Evolutionary conservation across 2,888 invertebrate species (phyloP), one percentile per base, ranked within the genome.

Genomic region (Macaria liturata): DNA sequence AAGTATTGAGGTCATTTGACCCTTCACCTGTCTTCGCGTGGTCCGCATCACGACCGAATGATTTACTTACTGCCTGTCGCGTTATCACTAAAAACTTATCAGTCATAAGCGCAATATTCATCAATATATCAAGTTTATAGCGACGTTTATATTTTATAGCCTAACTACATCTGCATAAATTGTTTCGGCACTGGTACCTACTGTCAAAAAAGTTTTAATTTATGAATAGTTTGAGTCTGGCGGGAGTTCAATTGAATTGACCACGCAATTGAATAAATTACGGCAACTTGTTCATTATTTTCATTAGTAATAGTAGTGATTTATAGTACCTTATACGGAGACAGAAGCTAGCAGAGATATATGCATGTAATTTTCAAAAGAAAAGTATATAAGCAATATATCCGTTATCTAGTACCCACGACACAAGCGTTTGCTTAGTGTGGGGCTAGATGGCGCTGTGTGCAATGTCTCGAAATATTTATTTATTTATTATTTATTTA

Each of bases 101-200:
- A 66, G 37, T 62, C 51, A 65, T 66, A 66, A 64, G 67, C 61
- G 64, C 52, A 62, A 54, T 59, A 61, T 62, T 49, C 60, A 66
- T 61, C 62, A 68, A 68, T 71, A 62, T 68, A 69, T 75, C 63
- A 67, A 64, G 61, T 65, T 65, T 50, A 64, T 59, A 62, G 64
- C 49, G 57, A 49, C 62, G 55, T 60, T 57, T 57, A 62, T 56
- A 61, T 61, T 60, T 62, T 64, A 64, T 57, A 60, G 64, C 59
- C 59, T 51, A 57, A 57, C 50, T 55, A 31, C 45, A 55, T 65
- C 61, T 64, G 62, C 65, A 64, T 65, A 65, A 65, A 64, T 62
- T 64, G 64, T 67, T 59, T 61, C 61, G 59, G 57, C 56, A 65
- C 60, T 46, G 56, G 54, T 45, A 56, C 20, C 20, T 20, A 20